Evolutionary conservation across 2,888 invertebrate genomes (phyloP).

Genomic region (Drosophila meridiana): DNA sequence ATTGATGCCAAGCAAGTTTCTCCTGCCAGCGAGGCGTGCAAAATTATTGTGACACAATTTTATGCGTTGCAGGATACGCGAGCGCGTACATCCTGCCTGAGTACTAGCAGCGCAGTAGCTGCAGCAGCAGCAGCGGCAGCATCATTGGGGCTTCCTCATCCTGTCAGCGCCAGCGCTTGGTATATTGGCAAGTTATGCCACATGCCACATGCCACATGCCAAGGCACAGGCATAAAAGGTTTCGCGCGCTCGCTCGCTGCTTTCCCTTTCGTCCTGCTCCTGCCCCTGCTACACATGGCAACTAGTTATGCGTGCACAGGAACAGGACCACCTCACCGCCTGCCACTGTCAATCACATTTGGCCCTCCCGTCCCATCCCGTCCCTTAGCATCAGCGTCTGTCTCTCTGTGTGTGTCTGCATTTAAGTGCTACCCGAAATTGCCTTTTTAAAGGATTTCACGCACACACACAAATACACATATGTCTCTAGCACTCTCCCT

Average conservation of each 20-base stretch:
- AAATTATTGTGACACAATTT: conserved; percentile 84
- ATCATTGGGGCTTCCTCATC: conserved; percentile 60
- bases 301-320: conserved; percentile 53
- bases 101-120: conserved; percentile 1
- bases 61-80: conserved; percentile 71
- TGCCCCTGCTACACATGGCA: conserved; percentile 25
- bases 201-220: conserved; percentile 61
- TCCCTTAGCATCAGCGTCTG: conserved; percentile 26
- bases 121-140: conserved; percentile 7
- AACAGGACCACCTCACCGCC: conserved; percentile 21
- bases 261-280: background rate
- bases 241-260: background rate
- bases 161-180: conserved; percentile 37
- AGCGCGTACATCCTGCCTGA: conserved; percentile 37
- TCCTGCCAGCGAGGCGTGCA: conserved; percentile 71
- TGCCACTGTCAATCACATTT: conserved; percentile 38
- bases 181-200: conserved; percentile 63
- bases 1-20: conserved; percentile 59
- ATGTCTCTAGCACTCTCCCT: conserved; percentile 19
- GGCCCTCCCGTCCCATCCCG: conserved; percentile 19
- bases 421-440: conserved; percentile 80
- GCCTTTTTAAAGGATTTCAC: conserved; percentile 81
- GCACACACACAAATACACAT: conserved; percentile 48
- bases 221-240: conserved; percentile 33
- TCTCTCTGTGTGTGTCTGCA: conserved; percentile 67